phyloP scores from a whole-genome alignment of 2,888 invertebrate species.

The Oxycera nigricornis region DNA sequence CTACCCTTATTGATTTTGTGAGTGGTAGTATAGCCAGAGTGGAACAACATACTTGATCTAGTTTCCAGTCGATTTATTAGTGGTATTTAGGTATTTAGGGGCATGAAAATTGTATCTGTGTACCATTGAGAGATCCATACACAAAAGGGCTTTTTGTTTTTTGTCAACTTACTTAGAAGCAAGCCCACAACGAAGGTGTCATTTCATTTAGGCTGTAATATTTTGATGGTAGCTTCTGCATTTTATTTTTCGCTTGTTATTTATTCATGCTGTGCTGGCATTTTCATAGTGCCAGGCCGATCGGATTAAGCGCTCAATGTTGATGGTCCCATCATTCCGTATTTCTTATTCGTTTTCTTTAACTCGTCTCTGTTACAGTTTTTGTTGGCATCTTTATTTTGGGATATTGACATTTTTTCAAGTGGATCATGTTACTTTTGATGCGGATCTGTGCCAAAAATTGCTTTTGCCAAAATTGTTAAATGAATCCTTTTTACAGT shows the following conservation, averaged over 20 bases:
- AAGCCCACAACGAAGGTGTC: conserved; percentile 8
- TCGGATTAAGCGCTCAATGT: conserved; percentile 7
- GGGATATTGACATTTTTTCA: conserved; percentile 21
- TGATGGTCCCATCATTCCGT: conserved; percentile 26
- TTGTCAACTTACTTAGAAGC: background rate
- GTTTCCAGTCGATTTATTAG: conserved; percentile 31
- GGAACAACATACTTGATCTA: conserved; percentile 35
- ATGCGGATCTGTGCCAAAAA: conserved; percentile 1
- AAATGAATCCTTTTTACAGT: conserved; percentile 29
- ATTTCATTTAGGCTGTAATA: background rate
- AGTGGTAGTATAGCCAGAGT: background rate
- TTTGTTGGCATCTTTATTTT: background rate
- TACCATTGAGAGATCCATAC: background rate
- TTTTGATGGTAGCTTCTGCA: background rate
- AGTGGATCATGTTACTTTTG: conserved; percentile 28
- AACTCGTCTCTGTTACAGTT: background rate
- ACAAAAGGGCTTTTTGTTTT: conserved; percentile 18
- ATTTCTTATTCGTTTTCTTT: background rate
- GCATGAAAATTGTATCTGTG: background rate
- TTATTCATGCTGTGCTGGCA: background rate
- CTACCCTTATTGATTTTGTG: conserved; percentile 4
- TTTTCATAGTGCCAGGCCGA: background rate
- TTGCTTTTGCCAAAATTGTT: background rate
- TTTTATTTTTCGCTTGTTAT: background rate
- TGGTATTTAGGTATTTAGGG: background rate